Percentiles rank a stretch among this genome's conserved stretches.
phyloP scores from a whole-genome alignment of 2,113 vertebrate species.

The Phrynosoma blainvillii region DNA sequence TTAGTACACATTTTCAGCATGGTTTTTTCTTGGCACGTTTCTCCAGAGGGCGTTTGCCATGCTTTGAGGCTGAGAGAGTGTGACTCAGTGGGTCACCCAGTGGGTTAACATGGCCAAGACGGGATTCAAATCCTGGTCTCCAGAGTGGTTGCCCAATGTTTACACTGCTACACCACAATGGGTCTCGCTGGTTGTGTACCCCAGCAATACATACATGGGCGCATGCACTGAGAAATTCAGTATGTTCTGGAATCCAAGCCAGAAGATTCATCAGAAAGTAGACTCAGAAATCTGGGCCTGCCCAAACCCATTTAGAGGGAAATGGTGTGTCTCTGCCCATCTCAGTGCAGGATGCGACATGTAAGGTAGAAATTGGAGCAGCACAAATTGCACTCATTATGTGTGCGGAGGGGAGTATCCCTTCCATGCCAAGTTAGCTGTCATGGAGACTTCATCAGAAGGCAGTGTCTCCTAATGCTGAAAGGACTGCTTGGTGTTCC shows the following conservation, averaged over 20 bases:
- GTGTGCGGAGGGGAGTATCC: constrained; percentile 4
- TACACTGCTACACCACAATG: too few relatives aligned
- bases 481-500: neutral
- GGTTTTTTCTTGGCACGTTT: too few relatives aligned
- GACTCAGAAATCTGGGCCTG: neutral
- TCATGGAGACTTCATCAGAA: constrained; percentile 1
- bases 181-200: too few relatives aligned
- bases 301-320: neutral
- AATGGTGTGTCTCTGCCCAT: neutral
- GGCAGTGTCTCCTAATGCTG: neutral
- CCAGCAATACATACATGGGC: too few relatives aligned
- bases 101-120: too few relatives aligned
- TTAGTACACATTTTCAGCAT: too few relatives aligned
- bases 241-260: neutral
- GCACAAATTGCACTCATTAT: neutral
- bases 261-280: neutral
- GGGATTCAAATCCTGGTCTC: too few relatives aligned
- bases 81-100: too few relatives aligned
- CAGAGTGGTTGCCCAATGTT: too few relatives aligned
- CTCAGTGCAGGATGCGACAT: constrained; percentile 26
- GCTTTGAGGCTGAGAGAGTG: too few relatives aligned
- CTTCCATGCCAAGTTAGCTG: neutral
- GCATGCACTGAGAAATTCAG: neutral
- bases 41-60: too few relatives aligned
- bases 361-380: constrained; percentile 13